phyloP scores from a whole-genome alignment of 2,113 vertebrate genomes.

The Equus quagga region DNA sequence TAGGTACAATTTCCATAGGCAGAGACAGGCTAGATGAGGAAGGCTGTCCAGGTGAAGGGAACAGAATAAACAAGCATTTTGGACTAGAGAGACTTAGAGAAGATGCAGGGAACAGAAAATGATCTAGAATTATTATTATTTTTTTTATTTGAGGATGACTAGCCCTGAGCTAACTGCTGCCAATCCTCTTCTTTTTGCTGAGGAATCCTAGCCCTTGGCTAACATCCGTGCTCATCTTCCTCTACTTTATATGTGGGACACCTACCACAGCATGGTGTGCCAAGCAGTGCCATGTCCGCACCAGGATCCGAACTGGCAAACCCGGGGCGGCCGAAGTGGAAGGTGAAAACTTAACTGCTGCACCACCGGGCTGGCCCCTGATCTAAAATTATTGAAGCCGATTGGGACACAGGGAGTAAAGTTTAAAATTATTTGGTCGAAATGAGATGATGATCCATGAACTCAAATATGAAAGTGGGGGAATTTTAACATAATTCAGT shows the following conservation, averaged over 20 bases:
- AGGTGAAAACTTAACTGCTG: no score
- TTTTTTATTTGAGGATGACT: no score
- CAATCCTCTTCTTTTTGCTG: no score
- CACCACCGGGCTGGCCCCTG: no score
- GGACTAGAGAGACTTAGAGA: not conserved
- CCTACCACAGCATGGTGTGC: no score
- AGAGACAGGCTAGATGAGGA: not conserved
- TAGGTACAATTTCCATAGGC: not conserved
- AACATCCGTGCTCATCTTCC: no score
- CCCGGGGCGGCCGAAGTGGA: no score
- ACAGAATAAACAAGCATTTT: not conserved
- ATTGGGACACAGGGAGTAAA: not conserved
- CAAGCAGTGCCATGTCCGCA: no score
- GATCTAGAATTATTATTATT: not conserved
- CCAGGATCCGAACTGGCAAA: no score
- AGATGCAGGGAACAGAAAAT: accelerated
- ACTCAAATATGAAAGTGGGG: not conserved
- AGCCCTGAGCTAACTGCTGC: no score
- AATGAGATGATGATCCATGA: not conserved
- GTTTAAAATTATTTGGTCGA: not conserved
- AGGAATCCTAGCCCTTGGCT: no score
- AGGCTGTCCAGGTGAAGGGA: not conserved
- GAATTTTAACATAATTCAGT: not conserved
- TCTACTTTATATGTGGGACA: no score
- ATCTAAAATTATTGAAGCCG: not conserved